phyloP scores from a whole-genome alignment of 1,140 invertebrate genomes.

The Centruroides vittatus region DNA sequence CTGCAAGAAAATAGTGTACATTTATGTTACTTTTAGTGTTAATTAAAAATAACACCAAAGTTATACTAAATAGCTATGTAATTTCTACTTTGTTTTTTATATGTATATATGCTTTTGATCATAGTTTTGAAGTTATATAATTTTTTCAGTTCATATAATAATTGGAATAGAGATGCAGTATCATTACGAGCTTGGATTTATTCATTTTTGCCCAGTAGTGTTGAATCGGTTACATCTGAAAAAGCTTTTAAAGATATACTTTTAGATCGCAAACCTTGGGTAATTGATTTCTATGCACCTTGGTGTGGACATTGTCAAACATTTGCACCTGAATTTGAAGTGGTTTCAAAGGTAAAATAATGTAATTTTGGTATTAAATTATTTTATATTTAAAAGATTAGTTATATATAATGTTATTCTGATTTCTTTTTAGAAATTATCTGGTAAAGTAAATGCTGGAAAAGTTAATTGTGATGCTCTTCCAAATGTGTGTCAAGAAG shows the following conservation, averaged over 20 bases:
- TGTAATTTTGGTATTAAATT: background rate
- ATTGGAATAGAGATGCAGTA: slow-evolving; percentile 40
- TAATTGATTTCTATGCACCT: slow-evolving; percentile 58
- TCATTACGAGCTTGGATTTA: slow-evolving; percentile 44
- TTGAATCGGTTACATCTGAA: slow-evolving; percentile 28
- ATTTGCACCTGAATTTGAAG: slow-evolving; percentile 52
- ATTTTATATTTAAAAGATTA: background rate
- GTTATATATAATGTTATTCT: slow-evolving; percentile 9
- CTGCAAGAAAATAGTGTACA: too few species aligned
- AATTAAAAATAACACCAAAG: too few species aligned
- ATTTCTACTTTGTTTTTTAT: too few species aligned
- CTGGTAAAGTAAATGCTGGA: slow-evolving; percentile 35
- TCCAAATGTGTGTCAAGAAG: slow-evolving; percentile 30
- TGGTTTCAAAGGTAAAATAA: slow-evolving; percentile 41
- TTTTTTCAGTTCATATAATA: slow-evolving; percentile 39
- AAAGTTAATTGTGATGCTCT: slow-evolving; percentile 42
- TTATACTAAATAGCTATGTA: too few species aligned
- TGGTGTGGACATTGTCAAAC: slow-evolving; percentile 58
- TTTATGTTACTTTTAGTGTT: too few species aligned
- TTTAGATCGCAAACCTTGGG: slow-evolving; percentile 36
- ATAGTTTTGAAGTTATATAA: too few species aligned
- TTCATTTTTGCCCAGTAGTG: slow-evolving; percentile 40
- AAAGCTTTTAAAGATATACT: slow-evolving; percentile 30
- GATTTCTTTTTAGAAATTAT: slow-evolving; percentile 30
- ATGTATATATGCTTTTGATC: too few species aligned